Evolutionary conservation across 2,888 invertebrate species (phyloP), one percentile per base, ranked within the genome.

Genomic region (Synergus itoensis): DNA sequence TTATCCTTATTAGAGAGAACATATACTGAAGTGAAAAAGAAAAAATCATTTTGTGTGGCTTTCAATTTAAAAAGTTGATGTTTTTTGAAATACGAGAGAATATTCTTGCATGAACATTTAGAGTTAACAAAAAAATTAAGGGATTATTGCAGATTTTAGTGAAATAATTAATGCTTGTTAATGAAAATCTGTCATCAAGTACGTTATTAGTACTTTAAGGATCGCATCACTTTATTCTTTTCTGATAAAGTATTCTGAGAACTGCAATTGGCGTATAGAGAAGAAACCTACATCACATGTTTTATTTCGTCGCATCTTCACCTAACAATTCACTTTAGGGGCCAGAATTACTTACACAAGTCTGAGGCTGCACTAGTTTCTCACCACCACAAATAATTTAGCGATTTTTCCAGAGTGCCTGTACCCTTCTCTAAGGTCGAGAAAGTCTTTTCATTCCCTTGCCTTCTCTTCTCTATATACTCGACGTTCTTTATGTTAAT

Each of bases 361-460:
- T 45, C 48, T 43, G 4, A 41, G 41, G 18, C 21, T 18, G n/a
- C 41, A 18, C n/a, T 18, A 41, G 41, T 12, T 43, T 18, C 41
- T 67, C 41, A 12, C 43, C n/a, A 73, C 69, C 45, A 28, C 36
- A 73, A 73, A 73, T 73, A 73, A 73, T 73, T 73, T 48, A 73
- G 69, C 48, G 69, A 73, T 73, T 73, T 53, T 73, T 73, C 69
- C 21, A 48, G 28, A 73, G 69, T 73, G 69, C 28, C 48, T 48
- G 5, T 73, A 45, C 45, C 67, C 45, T 67, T 67, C 14, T 1
- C 67, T 45, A 28, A 48, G 69, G 69, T 48, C 48, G 69, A 36
- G 48, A 48, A 36, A 73, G 69, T 73, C 69, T 73, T 73, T 73
- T n/a, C 48, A 53, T 73, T 48, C 28, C 36, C 14, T 45, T 43